phyloP scores from a whole-genome alignment of 2,113 vertebrate species.

The Oryzias woworae region DNA sequence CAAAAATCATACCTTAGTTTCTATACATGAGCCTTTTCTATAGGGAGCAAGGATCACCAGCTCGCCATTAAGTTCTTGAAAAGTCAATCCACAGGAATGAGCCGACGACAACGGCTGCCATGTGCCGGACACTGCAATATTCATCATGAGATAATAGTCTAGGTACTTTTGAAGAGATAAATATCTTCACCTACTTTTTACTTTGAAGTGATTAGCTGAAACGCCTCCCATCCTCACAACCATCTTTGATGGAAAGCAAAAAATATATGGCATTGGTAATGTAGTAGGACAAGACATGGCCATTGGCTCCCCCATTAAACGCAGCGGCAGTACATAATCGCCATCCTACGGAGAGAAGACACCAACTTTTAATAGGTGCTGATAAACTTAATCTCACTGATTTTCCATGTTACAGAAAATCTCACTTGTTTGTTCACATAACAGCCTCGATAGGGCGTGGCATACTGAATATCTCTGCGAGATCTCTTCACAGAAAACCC shows the following conservation, averaged over 20 bases:
- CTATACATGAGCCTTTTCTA: conserved; percentile 20
- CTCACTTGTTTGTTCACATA: conserved; percentile 44
- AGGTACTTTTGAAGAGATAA: too few relatives aligned
- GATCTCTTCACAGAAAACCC: conserved; percentile 48
- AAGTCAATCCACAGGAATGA: conserved; percentile 27
- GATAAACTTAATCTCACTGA: too few relatives aligned
- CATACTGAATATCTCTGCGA: conserved; percentile 45
- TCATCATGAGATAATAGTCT: too few relatives aligned
- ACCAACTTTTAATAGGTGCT: too few relatives aligned
- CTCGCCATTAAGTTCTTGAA: conserved; percentile 20
- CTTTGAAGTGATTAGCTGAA: conserved; percentile 10
- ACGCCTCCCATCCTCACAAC: conserved; percentile 24
- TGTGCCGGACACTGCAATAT: conserved; percentile 40
- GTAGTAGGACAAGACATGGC: conserved; percentile 36
- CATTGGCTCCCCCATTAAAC: conserved; percentile 31
- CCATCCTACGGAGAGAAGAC: conserved; percentile 23
- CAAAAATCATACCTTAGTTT: conserved; percentile 25
- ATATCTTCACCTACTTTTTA: conserved; percentile 32
- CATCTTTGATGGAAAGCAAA: conserved; percentile 30
- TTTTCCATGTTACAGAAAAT: neutral
- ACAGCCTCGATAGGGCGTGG: conserved; percentile 51
- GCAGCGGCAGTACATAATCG: conserved; percentile 38
- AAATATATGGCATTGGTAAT: conserved; percentile 6
- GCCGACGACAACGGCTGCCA: conserved; percentile 32
- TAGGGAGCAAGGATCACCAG: conserved; percentile 41